Percentiles rank a stretch among this genome's conserved stretches.
Conservation (phyloP, 2,888 invertebrate species). For the Muscina levida region DNA sequence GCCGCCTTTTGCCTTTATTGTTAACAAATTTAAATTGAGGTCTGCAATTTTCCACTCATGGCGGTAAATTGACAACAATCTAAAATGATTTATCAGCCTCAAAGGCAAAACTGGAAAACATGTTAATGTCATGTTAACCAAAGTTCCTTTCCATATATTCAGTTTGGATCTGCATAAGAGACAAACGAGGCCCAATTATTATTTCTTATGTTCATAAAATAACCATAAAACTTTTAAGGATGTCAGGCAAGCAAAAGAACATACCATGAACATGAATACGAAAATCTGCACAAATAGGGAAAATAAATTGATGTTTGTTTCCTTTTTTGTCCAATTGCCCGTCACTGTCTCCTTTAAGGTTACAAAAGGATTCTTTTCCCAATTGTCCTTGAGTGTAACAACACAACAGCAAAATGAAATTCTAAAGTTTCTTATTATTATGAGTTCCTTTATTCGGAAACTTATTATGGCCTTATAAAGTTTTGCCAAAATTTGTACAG, state of each 20-base stretch:
- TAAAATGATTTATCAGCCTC: constrained; percentile 22
- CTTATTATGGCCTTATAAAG: constrained; percentile 34
- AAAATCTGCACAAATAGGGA: constrained; percentile 1
- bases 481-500: constrained; percentile 20
- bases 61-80: background rate
- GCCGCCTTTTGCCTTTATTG: background rate
- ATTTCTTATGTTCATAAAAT: constrained; percentile 25
- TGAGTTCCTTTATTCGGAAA: constrained; percentile 33
- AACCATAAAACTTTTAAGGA: constrained; percentile 48
- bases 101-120: constrained; percentile 1
- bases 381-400: constrained; percentile 6
- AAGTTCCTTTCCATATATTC: background rate
- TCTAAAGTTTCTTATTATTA: constrained; percentile 30
- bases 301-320: constrained; percentile 32
- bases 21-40: constrained; percentile 27
- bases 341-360: background rate
- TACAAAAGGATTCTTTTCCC: constrained; percentile 5
- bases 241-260: constrained; percentile 18
- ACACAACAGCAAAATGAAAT: background rate
- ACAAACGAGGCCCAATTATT: constrained; percentile 35
- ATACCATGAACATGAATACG: constrained; percentile 29
- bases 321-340: background rate
- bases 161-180: too few species aligned
- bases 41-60: background rate
- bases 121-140: constrained; percentile 28